A percentile compares a stretch with the other conserved stretches of the same genome.
These are phyloP conservation scores for Tolypeutes matacus DNA, from an alignment of 2,797 vertebrate genomes.

Conservation along the genomic window DNA sequence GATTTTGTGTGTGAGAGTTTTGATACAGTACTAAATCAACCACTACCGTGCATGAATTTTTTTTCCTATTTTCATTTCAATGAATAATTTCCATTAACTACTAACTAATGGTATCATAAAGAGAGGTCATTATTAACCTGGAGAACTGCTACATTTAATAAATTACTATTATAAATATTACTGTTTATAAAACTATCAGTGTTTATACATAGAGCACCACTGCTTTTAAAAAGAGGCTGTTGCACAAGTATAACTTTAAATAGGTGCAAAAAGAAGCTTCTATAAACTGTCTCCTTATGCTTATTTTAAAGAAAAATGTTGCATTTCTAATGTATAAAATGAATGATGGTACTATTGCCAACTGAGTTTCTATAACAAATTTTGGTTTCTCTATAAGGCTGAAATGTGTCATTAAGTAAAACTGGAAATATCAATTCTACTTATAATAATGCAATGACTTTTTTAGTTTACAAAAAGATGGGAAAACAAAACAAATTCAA, in stretches of 20 bases:
- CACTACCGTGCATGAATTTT: conserved; percentile 4
- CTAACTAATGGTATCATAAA: conserved; percentile 53
- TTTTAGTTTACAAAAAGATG: conserved; percentile 41
- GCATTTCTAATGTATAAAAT: background rate
- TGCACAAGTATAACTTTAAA: conserved; percentile 28
- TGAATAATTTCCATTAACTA: conserved; percentile 61
- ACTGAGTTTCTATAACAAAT: conserved; percentile 41
- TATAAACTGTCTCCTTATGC: conserved; percentile 30
- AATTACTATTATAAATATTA: background rate
- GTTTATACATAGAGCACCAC: background rate
- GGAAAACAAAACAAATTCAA: background rate
- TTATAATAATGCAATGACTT: conserved; percentile 19
- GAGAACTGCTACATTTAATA: conserved; percentile 19
- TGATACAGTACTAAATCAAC: conserved; percentile 51
- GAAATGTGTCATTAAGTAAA: conserved; percentile 31
- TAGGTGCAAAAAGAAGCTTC: background rate
- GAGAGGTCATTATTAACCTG: conserved; percentile 23
- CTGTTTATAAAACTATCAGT: conserved; percentile 21
- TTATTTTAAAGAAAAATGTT: background rate
- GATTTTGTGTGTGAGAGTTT: conserved; percentile 46
- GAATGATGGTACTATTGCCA: background rate
- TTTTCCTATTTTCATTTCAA: conserved; percentile 68
- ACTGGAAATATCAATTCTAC: conserved; percentile 21
- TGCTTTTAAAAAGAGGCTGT: background rate
- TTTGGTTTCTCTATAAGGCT: background rate